Percentiles rank a stretch among this genome's conserved stretches.
Conservation (phyloP, 2,113 vertebrate species). For the Lepisosteus osseus region DNA sequence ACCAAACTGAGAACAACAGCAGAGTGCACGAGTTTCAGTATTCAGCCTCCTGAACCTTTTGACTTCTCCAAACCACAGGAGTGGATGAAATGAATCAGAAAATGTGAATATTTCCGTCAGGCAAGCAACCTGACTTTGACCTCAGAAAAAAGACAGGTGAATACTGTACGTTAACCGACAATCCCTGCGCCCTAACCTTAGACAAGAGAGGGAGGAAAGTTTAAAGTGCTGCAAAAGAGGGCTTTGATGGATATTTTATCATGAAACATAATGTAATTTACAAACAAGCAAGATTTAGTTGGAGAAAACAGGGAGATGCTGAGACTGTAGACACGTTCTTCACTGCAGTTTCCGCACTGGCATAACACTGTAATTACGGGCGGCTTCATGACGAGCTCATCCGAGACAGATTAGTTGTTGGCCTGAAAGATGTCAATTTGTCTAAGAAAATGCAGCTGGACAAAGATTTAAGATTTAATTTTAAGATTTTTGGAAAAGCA, state of each 20-base stretch:
- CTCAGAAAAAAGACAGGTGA: slow-evolving; percentile 17
- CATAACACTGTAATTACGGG: slow-evolving; percentile 28
- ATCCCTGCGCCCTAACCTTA: not conserved
- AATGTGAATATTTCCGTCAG: slow-evolving; percentile 7
- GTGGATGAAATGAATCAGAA: slow-evolving; percentile 21
- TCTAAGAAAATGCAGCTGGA: slow-evolving; percentile 6
- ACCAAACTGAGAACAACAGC: slow-evolving; percentile 37
- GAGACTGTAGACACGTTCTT: slow-evolving; percentile 13
- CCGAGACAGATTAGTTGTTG: slow-evolving; percentile 20
- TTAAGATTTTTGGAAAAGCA: not conserved
- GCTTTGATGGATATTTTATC: not conserved
- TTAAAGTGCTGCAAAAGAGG: not conserved
- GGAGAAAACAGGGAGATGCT: slow-evolving; percentile 9
- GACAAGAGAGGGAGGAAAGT: not conserved
- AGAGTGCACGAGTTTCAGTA: slow-evolving; percentile 38
- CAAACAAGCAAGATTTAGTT: slow-evolving; percentile 20
- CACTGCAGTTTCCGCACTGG: slow-evolving; percentile 14
- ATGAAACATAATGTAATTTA: slow-evolving; percentile 22
- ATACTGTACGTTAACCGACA: slow-evolving; percentile 10
- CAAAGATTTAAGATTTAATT: not conserved
- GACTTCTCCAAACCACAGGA: slow-evolving; percentile 20
- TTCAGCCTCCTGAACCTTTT: not conserved
- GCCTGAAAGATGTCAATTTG: slow-evolving; percentile 11
- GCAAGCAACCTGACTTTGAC: not conserved
- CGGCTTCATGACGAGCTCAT: slow-evolving; percentile 12